Conservation (phyloP, 2,888 invertebrate species). For the Acanthosepion lycidas region DNA sequence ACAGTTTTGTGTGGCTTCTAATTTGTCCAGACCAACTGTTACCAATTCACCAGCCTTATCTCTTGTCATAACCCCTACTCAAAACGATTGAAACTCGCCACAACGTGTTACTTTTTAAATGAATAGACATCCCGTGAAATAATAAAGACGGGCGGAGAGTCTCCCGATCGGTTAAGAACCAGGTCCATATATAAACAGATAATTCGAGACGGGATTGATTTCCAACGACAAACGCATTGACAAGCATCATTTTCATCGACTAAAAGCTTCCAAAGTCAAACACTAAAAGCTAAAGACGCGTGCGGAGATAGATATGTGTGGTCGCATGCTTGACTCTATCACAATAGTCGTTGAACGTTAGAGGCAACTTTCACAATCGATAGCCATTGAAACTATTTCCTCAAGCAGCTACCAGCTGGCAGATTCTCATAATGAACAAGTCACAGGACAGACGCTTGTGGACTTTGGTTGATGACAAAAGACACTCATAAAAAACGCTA, state of each 20-base stretch:
- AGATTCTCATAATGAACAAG: neutral
- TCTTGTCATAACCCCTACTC: neutral
- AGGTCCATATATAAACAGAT: neutral
- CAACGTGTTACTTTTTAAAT: neutral
- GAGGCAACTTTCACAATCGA: neutral
- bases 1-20: neutral
- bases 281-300: neutral
- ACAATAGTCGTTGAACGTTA: neutral
- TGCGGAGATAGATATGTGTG: neutral
- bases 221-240: neutral
- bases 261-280: neutral
- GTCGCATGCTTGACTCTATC: neutral
- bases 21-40: neutral
- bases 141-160: neutral
- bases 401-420: neutral
- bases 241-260: neutral
- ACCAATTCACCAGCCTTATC: neutral
- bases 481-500: neutral
- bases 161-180: neutral
- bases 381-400: neutral
- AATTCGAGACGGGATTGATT: neutral
- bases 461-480: slow-evolving; percentile 2
- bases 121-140: neutral
- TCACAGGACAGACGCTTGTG: neutral
- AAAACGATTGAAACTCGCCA: neutral